A percentile compares a stretch with the other conserved stretches of the same genome.
Conservation (phyloP, 1,140 invertebrate genomes). For the Rhyzopertha dominica region DNA sequence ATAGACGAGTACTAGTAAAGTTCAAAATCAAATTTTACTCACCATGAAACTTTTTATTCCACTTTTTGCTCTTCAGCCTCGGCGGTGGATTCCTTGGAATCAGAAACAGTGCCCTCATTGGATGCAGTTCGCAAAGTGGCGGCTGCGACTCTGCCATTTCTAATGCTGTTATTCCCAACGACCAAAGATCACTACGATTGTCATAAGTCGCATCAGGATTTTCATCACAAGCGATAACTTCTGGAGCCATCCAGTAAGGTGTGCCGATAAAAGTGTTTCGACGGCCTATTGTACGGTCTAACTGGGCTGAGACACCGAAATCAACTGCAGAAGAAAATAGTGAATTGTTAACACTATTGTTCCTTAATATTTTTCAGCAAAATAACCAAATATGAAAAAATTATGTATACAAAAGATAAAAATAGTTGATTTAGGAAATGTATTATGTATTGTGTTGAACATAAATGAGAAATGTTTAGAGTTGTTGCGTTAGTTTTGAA, state of each 20-base stretch:
- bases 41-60: slow-evolving; percentile 94
- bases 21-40: no score
- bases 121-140: slow-evolving; percentile 97
- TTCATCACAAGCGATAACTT: slow-evolving; percentile 99
- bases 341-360: no score
- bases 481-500: no score
- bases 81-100: slow-evolving; percentile 98
- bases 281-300: slow-evolving; percentile 97
- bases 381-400: no score
- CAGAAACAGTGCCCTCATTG: slow-evolving; percentile 93
- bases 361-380: no score
- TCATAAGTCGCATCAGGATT: slow-evolving; percentile 99
- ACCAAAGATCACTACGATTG: slow-evolving; percentile 98
- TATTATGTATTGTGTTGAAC: no score
- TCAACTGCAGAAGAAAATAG: slow-evolving; percentile 86
- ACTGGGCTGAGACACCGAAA: slow-evolving; percentile 98
- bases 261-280: slow-evolving; percentile 99
- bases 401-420: no score
- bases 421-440: no score
- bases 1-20: no score
- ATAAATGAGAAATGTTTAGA: no score
- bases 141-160: slow-evolving; percentile 99
- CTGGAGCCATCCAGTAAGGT: slow-evolving; percentile 96
- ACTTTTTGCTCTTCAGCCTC: slow-evolving; percentile 95
- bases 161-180: slow-evolving; percentile 94